Evolutionary conservation across 2,888 invertebrate genomes (phyloP).

Genomic region (Synanthedon tipuliformis): DNA sequence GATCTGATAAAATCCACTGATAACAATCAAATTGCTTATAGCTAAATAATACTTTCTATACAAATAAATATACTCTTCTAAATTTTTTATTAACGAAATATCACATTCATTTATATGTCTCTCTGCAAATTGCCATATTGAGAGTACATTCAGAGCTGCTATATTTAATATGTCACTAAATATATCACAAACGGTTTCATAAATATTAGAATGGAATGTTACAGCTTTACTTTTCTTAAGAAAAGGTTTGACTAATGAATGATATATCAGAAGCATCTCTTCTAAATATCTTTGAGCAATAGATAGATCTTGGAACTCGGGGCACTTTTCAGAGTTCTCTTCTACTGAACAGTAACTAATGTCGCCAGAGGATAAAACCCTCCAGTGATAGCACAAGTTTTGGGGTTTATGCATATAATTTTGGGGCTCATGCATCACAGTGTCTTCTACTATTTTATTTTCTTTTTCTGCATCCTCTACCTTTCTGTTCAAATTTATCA

Average conservation of each 20-base stretch:
- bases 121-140: constrained; percentile 77
- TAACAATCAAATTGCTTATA: constrained; percentile 79
- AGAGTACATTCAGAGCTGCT: constrained; percentile 75
- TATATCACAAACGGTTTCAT: constrained; percentile 74
- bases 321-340: constrained; percentile 34
- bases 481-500: constrained; percentile 48
- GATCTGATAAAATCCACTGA: constrained; percentile 77
- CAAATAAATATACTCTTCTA: constrained; percentile 78
- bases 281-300: constrained; percentile 79
- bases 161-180: constrained; percentile 78
- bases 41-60: constrained; percentile 78
- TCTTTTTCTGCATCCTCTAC: constrained; percentile 23
- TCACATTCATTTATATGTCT: constrained; percentile 75
- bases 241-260: constrained; percentile 73
- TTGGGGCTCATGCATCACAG: constrained; percentile 31
- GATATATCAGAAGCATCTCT: constrained; percentile 74
- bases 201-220: constrained; percentile 69
- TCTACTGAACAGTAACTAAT: constrained; percentile 59
- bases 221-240: constrained; percentile 72
- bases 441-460: constrained; percentile 23
- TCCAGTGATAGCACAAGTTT: constrained; percentile 60
- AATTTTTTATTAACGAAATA: constrained; percentile 75
- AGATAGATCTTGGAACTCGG: constrained; percentile 65
- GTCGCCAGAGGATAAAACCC: constrained; percentile 57
- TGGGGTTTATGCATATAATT: constrained; percentile 42